Evolutionary conservation across 2,113 vertebrate species (phyloP), one percentile per base, ranked within the genome.

Genomic region (Garra rufa): DNA sequence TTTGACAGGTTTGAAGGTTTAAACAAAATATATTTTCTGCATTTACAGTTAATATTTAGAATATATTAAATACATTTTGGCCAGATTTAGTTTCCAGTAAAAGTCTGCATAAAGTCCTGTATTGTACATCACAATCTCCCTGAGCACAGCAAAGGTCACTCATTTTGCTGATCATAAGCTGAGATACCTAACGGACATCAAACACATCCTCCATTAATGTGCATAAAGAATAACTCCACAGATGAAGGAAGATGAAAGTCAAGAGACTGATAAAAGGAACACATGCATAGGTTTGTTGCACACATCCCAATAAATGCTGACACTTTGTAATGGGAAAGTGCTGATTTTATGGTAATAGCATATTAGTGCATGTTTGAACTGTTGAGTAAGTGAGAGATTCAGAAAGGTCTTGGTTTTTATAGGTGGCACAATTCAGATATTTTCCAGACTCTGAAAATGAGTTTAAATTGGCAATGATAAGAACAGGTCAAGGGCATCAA

Each of bases 321-420:
- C 77, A 80, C 43, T 46, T 80, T 67, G 59, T 14, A 48, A 80
- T 15, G 11, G 15, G 67, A 67, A 67, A 80, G 77, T 80, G 77
- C 77, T 80, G 77, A 80, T 80, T 80, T 80, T 63, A 67, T 80
- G 59, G 17, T 67, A 80, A 80, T 80, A 46, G 43, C 15, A 21
- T 9, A 55, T n/a, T 46, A 67, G 59, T 21, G 61, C 59, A 30
- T 65, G 59, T 67, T 80, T 67, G 61, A 65, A 65, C 77, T 80
- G 26, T 48, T 80, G 48, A 80, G 26, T 67, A 34, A 48, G 19
- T 34, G 43, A 80, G 41, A 65, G 9, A 48, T 65, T 46, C 63
- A n/a, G 48, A 9, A n/a, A 79, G 57, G 41, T 55, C 15, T 55
- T 5, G 7, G 26, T 79, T 24, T 61, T 48, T 50, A 75, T 28